Percentiles rank a stretch among this genome's conserved stretches.
Evolutionary conservation across 2,888 invertebrate species (phyloP).

Genomic region (Clanis bilineata): DNA sequence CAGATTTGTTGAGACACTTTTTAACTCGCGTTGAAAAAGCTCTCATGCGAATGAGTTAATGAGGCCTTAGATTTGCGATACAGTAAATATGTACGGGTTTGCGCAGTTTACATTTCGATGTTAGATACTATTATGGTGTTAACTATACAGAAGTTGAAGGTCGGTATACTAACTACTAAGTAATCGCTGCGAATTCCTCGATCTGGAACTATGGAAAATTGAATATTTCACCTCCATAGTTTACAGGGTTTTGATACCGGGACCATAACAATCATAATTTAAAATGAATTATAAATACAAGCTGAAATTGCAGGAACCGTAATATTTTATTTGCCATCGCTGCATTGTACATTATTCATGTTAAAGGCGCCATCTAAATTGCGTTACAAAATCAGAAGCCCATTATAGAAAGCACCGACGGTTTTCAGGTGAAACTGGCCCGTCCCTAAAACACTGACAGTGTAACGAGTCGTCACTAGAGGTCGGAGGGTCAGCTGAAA

Average conservation of each 20-base stretch:
- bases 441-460: conserved; percentile 60
- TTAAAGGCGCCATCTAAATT: not conserved
- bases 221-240: not conserved
- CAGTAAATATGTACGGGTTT: no score
- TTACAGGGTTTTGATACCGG: no score
- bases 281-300: not conserved
- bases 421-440: conserved; percentile 23
- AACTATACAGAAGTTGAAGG: no score
- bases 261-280: not conserved
- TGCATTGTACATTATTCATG: conserved; percentile 1
- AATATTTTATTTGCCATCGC: not conserved
- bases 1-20: no score
- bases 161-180: no score
- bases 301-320: not conserved
- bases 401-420: conserved; percentile 1
- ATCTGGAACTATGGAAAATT: no score
- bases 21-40: no score
- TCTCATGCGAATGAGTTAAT: no score
- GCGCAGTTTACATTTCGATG: no score
- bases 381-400: conserved; percentile 8
- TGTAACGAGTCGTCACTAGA: conserved; percentile 68
- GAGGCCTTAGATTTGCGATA: no score
- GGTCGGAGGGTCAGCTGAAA: conserved; percentile 77
- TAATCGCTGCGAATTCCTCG: no score
- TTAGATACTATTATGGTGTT: no score